Conservation (phyloP, 2,113 vertebrate species). For the Prionailurus viverrinus region DNA sequence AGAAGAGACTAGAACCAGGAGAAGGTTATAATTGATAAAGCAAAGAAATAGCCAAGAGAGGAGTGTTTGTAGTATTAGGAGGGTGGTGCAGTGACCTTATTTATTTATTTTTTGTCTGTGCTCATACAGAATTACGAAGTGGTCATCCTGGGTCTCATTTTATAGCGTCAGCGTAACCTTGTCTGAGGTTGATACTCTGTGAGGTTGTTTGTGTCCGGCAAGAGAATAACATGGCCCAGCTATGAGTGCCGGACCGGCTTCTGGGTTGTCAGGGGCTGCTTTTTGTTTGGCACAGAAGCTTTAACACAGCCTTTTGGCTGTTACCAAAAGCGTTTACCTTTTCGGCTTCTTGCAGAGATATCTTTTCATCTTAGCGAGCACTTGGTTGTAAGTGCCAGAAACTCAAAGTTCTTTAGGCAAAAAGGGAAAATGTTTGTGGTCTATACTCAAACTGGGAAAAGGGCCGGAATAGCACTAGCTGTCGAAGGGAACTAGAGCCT, state of each 20-base stretch:
- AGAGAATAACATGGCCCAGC: not conserved
- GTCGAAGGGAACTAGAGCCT: not conserved
- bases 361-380: not conserved
- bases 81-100: not conserved
- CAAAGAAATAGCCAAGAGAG: not conserved
- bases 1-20: not conserved
- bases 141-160: not conserved
- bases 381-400: not conserved
- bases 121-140: not conserved
- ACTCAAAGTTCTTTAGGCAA: not conserved
- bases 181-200: not conserved
- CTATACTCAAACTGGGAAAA: not conserved
- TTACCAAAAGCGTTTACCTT: no score
- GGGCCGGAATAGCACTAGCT: no score
- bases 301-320: not conserved
- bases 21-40: not conserved
- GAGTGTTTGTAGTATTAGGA: not conserved
- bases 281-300: not conserved
- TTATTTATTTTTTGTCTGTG: not conserved
- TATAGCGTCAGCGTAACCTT: not conserved
- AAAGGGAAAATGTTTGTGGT: not conserved
- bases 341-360: not conserved
- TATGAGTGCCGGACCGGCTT: not conserved
- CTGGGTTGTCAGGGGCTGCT: not conserved
- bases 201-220: no score